Evolutionary conservation across 2,113 vertebrate species (phyloP), one percentile per base, ranked within the genome.

Genomic region (Mormyrus iriodes): DNA sequence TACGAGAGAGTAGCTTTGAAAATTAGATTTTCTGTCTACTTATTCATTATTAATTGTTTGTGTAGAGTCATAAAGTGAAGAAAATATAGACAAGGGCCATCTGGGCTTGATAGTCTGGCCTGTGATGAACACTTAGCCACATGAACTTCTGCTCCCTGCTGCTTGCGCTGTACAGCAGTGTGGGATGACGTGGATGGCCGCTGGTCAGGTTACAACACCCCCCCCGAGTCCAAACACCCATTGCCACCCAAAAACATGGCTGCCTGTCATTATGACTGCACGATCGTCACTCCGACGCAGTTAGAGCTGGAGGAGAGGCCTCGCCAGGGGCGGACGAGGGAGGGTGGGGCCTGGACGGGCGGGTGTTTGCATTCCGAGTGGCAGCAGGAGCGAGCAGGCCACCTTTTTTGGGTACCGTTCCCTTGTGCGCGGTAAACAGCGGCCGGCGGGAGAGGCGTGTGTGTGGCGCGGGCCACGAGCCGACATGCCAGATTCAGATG

Each of bases 321-420:
- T 76, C 13, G 35, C 73, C 6, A 35, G 69, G 69, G 39, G 39
- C 19, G 8, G 44, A 10, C 2, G 44, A 9, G 15, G 44, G 82
- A 48, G 21, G 42, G 82, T 0, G 15, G 44, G 9, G 82, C 21
- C 4, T 0, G 6, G 8, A 19, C 19, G 10, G 82, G 7, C 1
- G 21, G 21, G 21, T 48, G 82, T 48, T 84, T 46, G 82, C 82
- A 84, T 84, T 84, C 82, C 82, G 82, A 46, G 27, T 0, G 17
- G 73, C 35, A 79, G 82, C 44, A 48, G 44, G 19, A 46, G 82
- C 24, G 82, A 46, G 82, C 39, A 46, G 42, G 21, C 21, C 82
- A 86, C 85, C 49, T 19, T 86, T 86, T 86, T 86, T 53, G 85
- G 85, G 46, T 86, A 35, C n/a, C n/a, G 49, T 52, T 86, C 27